These are phyloP conservation scores for Emesis russula DNA, from an alignment of 2,888 invertebrate species.

Conservation along the genomic window DNA sequence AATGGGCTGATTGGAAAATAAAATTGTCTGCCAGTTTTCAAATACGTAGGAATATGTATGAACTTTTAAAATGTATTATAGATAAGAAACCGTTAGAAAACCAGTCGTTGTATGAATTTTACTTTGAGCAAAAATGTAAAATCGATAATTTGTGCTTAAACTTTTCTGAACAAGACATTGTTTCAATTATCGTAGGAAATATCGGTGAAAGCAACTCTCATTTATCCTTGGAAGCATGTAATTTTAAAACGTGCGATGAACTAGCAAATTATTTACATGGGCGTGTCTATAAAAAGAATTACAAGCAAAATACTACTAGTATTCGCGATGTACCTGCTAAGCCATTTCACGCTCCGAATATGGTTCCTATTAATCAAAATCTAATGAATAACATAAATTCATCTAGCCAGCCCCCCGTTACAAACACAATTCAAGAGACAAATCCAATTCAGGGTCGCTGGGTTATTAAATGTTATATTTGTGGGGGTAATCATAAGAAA, in stretches of 20 bases:
- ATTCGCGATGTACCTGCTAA: background rate
- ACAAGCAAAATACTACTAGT: no score
- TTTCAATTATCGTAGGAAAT: constrained; percentile 79
- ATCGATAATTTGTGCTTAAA: constrained; percentile 64
- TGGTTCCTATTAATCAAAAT: background rate
- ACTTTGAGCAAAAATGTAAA: constrained; percentile 77
- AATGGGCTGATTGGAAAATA: background rate
- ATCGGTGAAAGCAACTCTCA: constrained; percentile 68
- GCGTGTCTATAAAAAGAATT: constrained; percentile 13
- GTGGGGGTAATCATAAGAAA: constrained; percentile 53
- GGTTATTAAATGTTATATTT: constrained; percentile 45
- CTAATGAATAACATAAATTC: background rate
- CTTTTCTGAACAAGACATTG: constrained; percentile 71
- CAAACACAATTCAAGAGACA: background rate
- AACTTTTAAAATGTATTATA: constrained; percentile 29
- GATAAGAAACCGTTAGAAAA: constrained; percentile 61
- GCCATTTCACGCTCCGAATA: no score
- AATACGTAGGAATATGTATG: background rate
- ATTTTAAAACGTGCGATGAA: constrained; percentile 64
- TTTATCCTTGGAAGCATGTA: constrained; percentile 75
- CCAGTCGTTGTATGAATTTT: constrained; percentile 82
- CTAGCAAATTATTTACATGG: constrained; percentile 72
- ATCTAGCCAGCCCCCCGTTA: background rate
- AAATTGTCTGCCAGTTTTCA: background rate
- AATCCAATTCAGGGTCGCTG: constrained; percentile 14